Conservation (phyloP, 2,113 vertebrate genomes). For the Microtus richardsoni region DNA sequence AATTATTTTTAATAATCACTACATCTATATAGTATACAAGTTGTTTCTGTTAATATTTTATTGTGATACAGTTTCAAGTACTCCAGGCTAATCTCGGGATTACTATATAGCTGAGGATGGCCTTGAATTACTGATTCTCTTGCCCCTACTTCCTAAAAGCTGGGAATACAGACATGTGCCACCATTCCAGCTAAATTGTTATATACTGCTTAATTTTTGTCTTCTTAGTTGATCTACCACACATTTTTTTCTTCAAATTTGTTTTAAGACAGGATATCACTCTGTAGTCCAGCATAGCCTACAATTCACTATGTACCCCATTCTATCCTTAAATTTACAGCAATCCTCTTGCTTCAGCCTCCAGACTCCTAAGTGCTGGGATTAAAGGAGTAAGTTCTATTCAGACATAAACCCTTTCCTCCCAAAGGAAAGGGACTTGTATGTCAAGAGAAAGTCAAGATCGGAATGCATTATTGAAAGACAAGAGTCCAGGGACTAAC, state of each 20-base stretch:
- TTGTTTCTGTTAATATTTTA: background rate
- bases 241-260: background rate
- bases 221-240: background rate
- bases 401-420: slow-evolving; percentile 23
- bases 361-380: background rate
- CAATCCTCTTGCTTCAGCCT: background rate
- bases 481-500: background rate
- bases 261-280: background rate
- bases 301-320: background rate
- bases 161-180: background rate
- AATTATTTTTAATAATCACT: background rate
- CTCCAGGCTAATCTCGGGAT: background rate
- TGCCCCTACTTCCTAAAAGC: background rate
- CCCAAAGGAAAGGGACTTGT: background rate
- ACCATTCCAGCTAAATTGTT: background rate
- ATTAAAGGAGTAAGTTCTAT: background rate
- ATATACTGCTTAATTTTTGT: background rate
- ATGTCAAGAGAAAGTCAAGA: background rate
- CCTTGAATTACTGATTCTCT: background rate
- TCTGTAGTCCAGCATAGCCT: background rate
- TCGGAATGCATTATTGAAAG: background rate
- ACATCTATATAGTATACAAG: background rate
- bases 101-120: background rate
- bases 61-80: background rate
- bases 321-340: background rate